Evolutionary conservation across 2,888 invertebrate species (phyloP).

Genomic region (Xanthia icteritia): DNA sequence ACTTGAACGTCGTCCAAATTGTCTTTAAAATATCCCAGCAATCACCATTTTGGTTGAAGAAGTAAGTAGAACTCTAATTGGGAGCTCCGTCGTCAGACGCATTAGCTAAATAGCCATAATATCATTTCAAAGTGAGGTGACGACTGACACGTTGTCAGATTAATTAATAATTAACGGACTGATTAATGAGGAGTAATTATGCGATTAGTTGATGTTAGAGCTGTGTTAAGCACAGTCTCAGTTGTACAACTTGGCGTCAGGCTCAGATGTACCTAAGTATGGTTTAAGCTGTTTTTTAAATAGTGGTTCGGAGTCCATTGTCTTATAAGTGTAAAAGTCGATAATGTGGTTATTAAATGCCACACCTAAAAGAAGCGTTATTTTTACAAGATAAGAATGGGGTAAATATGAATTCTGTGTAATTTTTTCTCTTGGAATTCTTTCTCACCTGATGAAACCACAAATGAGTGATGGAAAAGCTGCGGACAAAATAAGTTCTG

Average conservation of each 20-base stretch:
- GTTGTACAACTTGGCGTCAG: slow-evolving; percentile 3
- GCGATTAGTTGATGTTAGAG: slow-evolving; percentile 17
- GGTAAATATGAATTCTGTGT: no score
- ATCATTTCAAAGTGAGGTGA: slow-evolving; percentile 43
- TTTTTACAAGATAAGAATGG: not conserved
- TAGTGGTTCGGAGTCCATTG: not conserved
- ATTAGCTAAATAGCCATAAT: slow-evolving; percentile 47
- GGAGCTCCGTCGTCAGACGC: slow-evolving; percentile 31
- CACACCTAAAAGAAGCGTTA: no score
- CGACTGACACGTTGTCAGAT: slow-evolving; percentile 44
- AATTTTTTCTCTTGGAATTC: not conserved
- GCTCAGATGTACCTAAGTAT: not conserved
- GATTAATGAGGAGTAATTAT: slow-evolving; percentile 40
- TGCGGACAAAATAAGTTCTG: not conserved
- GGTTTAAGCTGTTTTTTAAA: not conserved
- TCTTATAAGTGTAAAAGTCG: not conserved
- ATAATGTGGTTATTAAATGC: not conserved
- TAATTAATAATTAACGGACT: slow-evolving; percentile 47
- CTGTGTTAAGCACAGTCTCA: slow-evolving; percentile 8
- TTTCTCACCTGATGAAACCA: not conserved
- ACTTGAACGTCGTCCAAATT: slow-evolving; percentile 53
- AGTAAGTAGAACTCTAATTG: slow-evolving; percentile 60
- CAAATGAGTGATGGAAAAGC: not conserved
- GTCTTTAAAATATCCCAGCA: slow-evolving; percentile 57
- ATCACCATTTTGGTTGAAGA: slow-evolving; percentile 59